Evolutionary conservation across 2,113 vertebrate species (phyloP), one percentile per base, ranked within the genome.

Genomic region (Nestor notabilis): DNA sequence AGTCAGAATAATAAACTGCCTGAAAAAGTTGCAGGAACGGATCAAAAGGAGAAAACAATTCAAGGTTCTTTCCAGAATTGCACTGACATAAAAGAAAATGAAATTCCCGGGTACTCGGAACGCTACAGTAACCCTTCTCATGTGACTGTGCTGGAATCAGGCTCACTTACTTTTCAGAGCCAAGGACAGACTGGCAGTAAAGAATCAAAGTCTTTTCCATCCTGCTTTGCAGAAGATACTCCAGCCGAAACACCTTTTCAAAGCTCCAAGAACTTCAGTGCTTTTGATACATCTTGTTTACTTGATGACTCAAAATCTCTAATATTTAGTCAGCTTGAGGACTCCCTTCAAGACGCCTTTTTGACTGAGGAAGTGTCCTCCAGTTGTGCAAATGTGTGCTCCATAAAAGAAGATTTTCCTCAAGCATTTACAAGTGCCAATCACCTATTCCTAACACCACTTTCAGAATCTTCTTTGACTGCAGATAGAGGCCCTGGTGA

Each of bases 381-480:
- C 64, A 25, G 35, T 85, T 93, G 83, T 95, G 82, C 66, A 78
- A 74, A 44, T 19, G 13, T 46, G 19, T 50, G 55, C 41, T 72
- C 80, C 53, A 58, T 63, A 39, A 80, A 91, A 87, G 79, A 79
- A 91, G 60, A 24, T 23, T 58, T 93, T 17, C 27, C 74, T 25
- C 95, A 39, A 1, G 70, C 27, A 24, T 75, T 84, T 74, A 17
- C 72, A 76, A 50, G 46, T 33, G 65, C 61, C 50, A 28, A 6
- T 76, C 70, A 52, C 31, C 58, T 79, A 39, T 56, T 77, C 33
- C 12, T 82, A 76, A 29, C 13, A 11, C 19, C 41, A 11, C 89
- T 94, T 89, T 68, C 95, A 94, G 80, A 85, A 83, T 88, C 61
- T 27, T 47, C 80, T 93, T 55, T 61, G 79, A 46, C 71, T 68